A percentile compares a stretch with the other conserved stretches of the same genome.
These are phyloP conservation scores for Phragmatobia fuliginosa DNA, from an alignment of 2,888 invertebrate genomes.

Conservation along the genomic window DNA sequence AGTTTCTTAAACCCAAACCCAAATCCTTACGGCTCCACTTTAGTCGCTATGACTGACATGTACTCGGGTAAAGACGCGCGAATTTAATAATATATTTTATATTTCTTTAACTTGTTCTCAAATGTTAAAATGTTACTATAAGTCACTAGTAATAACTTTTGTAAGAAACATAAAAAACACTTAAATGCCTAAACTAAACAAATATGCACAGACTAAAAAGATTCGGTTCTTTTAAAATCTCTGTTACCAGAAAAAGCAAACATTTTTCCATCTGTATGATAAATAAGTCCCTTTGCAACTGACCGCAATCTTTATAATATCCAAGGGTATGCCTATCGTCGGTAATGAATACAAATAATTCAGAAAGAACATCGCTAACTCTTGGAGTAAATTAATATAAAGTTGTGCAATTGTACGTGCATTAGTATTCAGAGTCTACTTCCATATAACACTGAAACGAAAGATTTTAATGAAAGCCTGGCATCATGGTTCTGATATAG, in stretches of 20 bases:
- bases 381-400: constrained; percentile 84
- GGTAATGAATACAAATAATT: constrained; percentile 82
- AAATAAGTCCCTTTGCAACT: constrained; percentile 58
- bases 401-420: constrained; percentile 80
- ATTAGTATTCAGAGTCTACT: constrained; percentile 81
- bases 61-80: too few species aligned
- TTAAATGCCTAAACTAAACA: too few species aligned
- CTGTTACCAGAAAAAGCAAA: constrained; percentile 40
- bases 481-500: constrained; percentile 58
- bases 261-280: constrained; percentile 64
- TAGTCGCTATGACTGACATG: too few species aligned
- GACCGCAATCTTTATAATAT: constrained; percentile 59
- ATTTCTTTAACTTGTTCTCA: too few species aligned
- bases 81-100: too few species aligned
- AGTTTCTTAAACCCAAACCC: too few species aligned
- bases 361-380: constrained; percentile 72
- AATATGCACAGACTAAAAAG: constrained; percentile 18
- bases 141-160: neutral
- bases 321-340: constrained; percentile 49
- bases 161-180: too few species aligned
- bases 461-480: constrained; percentile 84
- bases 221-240: constrained; percentile 26
- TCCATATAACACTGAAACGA: constrained; percentile 80
- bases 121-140: neutral
- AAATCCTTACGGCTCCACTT: too few species aligned